Evolutionary conservation across 2,113 vertebrate genomes (phyloP).

Genomic region (Gopherus flavomarginatus): DNA sequence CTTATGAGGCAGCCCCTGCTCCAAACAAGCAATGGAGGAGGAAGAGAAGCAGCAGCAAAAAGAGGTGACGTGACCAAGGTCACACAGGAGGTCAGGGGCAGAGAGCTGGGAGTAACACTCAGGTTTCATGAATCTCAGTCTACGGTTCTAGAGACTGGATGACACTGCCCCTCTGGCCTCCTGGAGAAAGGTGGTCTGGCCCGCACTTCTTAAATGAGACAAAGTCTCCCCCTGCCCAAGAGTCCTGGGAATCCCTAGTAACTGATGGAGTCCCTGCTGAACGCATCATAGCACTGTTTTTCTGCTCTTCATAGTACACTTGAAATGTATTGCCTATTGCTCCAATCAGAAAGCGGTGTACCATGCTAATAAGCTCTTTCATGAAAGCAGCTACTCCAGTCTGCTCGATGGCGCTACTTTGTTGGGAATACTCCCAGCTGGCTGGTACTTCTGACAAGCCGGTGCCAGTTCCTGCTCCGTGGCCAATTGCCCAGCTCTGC

Average conservation of each 20-base stretch:
- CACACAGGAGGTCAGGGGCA: not conserved
- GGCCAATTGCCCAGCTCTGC: too few relatives aligned
- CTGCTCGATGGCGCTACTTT: not conserved
- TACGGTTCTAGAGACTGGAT: accelerated
- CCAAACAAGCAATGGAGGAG: accelerated
- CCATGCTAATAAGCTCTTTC: not conserved
- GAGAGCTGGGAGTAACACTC: not conserved
- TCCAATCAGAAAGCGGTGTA: not conserved
- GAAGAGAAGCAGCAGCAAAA: not conserved
- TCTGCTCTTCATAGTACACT: accelerated
- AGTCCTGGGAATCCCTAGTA: not conserved
- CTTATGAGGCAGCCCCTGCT: accelerated
- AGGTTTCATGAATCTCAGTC: not conserved
- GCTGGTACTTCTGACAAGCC: not conserved
- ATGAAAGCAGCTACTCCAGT: not conserved
- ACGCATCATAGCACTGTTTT: accelerated
- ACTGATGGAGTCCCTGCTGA: not conserved
- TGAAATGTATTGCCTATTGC: not conserved
- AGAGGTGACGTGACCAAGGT: not conserved
- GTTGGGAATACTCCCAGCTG: not conserved
- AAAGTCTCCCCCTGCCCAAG: not conserved
- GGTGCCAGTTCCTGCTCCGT: accelerated
- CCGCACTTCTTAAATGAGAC: not conserved
- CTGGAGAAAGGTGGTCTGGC: accelerated
- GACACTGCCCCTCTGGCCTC: accelerated